A percentile compares a stretch with the other conserved stretches of the same genome.
Evolutionary conservation across 1,140 invertebrate genomes (phyloP).

Genomic region (Tenebrio molitor): DNA sequence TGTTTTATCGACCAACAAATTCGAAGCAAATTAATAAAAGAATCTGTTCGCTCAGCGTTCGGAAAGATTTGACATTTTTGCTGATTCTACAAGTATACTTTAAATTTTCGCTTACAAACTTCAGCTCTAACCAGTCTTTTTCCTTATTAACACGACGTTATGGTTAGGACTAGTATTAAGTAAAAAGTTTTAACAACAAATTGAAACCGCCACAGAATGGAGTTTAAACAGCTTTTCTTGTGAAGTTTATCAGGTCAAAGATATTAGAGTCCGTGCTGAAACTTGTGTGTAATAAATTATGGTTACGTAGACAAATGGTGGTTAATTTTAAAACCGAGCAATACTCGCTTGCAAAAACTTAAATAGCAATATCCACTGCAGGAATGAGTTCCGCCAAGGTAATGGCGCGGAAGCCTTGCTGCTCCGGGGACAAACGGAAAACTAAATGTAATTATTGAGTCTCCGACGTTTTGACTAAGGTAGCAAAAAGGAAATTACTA

Average conservation of each 20-base stretch:
- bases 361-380: background rate
- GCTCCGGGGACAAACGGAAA: no score
- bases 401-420: no score
- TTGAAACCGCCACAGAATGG: conserved; percentile 25
- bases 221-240: conserved; percentile 38
- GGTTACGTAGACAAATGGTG: conserved; percentile 22
- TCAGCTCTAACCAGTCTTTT: background rate
- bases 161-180: conserved; percentile 17
- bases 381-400: no score
- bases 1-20: no score
- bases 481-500: no score
- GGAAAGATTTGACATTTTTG: no score
- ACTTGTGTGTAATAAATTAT: conserved; percentile 34
- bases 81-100: no score
- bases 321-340: conserved; percentile 31
- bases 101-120: conserved; percentile 1
- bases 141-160: conserved; percentile 19
- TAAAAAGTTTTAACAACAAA: conserved; percentile 39
- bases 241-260: conserved; percentile 28
- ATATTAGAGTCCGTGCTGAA: conserved; percentile 23
- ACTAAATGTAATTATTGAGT: background rate
- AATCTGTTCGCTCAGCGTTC: no score
- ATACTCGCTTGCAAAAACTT: conserved; percentile 7
- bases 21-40: no score
- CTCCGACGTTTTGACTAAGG: background rate